Evolutionary conservation across 2,113 vertebrate genomes (phyloP).

Genomic region (Motacilla alba): DNA sequence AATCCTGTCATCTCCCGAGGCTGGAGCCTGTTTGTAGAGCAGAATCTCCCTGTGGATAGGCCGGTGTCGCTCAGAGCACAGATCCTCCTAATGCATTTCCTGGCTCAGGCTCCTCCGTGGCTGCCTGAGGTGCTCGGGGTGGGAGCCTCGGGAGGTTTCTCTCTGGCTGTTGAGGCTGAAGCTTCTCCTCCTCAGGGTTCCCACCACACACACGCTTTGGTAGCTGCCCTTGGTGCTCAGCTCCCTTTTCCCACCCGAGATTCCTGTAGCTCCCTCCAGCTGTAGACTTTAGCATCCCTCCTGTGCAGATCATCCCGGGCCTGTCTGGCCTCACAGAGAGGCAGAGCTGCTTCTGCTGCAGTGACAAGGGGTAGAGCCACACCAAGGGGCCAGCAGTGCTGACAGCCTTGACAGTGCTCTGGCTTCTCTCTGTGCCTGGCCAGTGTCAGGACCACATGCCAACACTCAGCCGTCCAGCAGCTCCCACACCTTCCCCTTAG

Average conservation of each 20-base stretch:
- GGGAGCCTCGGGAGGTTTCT: not conserved
- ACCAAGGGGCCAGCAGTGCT: not conserved
- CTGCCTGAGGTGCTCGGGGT: not conserved
- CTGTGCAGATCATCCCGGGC: not conserved
- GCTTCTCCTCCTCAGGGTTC: not conserved
- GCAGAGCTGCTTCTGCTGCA: not conserved
- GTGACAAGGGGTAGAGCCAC: not conserved
- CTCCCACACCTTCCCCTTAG: not conserved
- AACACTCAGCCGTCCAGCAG: not conserved
- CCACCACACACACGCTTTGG: not conserved
- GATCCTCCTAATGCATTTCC: not conserved
- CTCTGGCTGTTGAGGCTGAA: not conserved
- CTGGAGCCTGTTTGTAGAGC: not conserved
- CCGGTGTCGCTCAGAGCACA: not conserved
- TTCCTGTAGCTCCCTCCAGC: not conserved
- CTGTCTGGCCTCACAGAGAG: not conserved
- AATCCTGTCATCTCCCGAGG: not conserved
- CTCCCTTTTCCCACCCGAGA: rapidly evolving
- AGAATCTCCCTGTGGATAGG: not conserved
- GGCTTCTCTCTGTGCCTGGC: not conserved
- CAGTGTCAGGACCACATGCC: not conserved
- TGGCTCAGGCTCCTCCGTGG: not conserved
- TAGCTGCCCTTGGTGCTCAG: not conserved
- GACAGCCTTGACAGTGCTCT: not conserved
- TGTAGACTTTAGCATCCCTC: not conserved